Conservation (phyloP, 2,797 vertebrate species). For the Clamator glandarius region DNA sequence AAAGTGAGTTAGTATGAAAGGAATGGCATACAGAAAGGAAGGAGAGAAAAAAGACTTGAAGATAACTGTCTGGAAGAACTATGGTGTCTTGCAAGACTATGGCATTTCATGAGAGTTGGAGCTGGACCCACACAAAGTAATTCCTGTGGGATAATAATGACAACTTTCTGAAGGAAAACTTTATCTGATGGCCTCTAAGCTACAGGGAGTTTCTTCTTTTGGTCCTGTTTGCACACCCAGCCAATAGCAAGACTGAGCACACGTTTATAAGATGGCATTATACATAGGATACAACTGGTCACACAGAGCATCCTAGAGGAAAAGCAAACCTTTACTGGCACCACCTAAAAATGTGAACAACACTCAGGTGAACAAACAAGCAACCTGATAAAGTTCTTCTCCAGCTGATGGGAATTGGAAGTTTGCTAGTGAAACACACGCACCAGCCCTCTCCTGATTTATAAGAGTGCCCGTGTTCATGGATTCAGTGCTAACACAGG, state of each 20-base stretch:
- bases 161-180: neutral
- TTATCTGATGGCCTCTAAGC: neutral
- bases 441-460: neutral
- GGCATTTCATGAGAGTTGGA: neutral
- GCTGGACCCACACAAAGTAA: neutral
- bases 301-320: neutral
- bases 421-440: neutral
- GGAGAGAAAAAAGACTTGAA: neutral
- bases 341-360: neutral
- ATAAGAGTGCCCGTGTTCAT: neutral
- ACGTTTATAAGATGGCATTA: neutral
- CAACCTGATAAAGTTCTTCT: neutral
- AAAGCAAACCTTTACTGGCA: neutral
- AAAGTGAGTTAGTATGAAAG: neutral
- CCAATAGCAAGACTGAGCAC: rapidly evolving
- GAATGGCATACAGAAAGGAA: neutral
- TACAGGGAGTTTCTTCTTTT: neutral
- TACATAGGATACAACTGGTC: neutral
- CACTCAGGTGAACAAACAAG: neutral
- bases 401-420: neutral
- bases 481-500: neutral
- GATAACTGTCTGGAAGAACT: neutral
- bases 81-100: neutral
- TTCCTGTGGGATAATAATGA: neutral
- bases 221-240: neutral